These are phyloP conservation scores for Pseudopleuronectes americanus DNA, from an alignment of 2,797 vertebrate species.

Conservation along the genomic window DNA sequence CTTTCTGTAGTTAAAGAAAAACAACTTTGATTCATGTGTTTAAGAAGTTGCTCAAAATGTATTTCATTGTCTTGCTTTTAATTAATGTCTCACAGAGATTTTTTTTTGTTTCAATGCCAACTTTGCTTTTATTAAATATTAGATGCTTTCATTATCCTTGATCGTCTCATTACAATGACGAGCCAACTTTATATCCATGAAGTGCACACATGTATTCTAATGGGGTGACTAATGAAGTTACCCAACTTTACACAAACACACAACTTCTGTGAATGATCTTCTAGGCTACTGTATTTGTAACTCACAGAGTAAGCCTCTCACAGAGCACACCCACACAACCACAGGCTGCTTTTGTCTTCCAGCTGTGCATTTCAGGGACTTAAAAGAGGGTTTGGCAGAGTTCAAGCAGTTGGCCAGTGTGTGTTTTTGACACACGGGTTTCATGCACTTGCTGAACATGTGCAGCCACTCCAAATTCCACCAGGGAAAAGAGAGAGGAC, in stretches of 20 bases:
- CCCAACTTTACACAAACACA: background rate
- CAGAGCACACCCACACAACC: constrained; percentile 15
- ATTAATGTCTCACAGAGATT: too few relatives aligned
- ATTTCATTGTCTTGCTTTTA: too few relatives aligned
- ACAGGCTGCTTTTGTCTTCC: constrained; percentile 52
- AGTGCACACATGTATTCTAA: background rate
- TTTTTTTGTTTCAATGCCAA: too few relatives aligned
- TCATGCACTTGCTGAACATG: constrained; percentile 53
- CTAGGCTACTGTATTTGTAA: constrained; percentile 6
- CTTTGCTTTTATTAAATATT: too few relatives aligned
- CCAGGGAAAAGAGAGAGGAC: constrained; percentile 20
- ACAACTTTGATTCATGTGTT: too few relatives aligned
- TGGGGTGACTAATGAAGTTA: background rate
- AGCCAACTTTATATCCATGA: too few relatives aligned
- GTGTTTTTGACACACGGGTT: constrained; percentile 41
- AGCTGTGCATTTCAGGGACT: constrained; percentile 66
- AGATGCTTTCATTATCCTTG: too few relatives aligned
- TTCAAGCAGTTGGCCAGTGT: constrained; percentile 56
- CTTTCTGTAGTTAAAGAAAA: too few relatives aligned
- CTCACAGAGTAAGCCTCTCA: constrained; percentile 3
- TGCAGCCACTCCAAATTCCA: constrained; percentile 61
- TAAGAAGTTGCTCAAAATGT: too few relatives aligned
- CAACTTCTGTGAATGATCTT: constrained; percentile 2
- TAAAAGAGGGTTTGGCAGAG: constrained; percentile 48
- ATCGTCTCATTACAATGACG: too few relatives aligned